phyloP scores from a whole-genome alignment of 2,113 vertebrate genomes.

The Oreotragus oreotragus region DNA sequence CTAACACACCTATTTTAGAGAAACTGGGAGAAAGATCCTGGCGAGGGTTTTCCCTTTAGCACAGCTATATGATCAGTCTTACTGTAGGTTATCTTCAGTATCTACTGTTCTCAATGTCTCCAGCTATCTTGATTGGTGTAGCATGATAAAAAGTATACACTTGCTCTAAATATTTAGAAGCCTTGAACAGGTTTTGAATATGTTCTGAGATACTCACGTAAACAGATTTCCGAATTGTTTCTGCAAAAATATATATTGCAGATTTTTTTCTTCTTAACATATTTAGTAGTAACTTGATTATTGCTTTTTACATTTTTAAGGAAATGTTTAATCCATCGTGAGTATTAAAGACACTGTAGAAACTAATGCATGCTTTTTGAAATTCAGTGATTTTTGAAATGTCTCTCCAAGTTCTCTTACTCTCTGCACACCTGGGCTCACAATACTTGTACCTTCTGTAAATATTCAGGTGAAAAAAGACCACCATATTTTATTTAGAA shows the following conservation, averaged over 20 bases:
- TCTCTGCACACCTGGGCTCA: not conserved
- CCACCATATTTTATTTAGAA: conserved; percentile 41
- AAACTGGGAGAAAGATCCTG: not conserved
- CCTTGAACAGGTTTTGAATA: not conserved
- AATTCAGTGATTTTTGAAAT: conserved; percentile 25
- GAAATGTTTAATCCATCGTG: not conserved
- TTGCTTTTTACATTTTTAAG: not conserved
- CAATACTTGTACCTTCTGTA: not conserved
- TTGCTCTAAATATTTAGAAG: not conserved
- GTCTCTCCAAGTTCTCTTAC: not conserved
- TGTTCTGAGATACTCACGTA: not conserved
- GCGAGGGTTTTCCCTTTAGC: not conserved
- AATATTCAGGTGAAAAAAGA: conserved; percentile 38
- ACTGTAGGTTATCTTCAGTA: not conserved
- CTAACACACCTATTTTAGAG: not conserved
- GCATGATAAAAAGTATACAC: not conserved
- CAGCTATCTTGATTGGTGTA: not conserved
- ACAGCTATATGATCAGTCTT: not conserved
- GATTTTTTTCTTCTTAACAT: not conserved
- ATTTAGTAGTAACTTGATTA: not conserved
- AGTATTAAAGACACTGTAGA: conserved; percentile 20
- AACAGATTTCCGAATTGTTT: conserved; percentile 1
- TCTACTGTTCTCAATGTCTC: not conserved
- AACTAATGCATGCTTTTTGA: conserved; percentile 3
- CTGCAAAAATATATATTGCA: not conserved